Conservation (phyloP, 92 coral and sea anemone species). For the Meandrina meandrites region DNA sequence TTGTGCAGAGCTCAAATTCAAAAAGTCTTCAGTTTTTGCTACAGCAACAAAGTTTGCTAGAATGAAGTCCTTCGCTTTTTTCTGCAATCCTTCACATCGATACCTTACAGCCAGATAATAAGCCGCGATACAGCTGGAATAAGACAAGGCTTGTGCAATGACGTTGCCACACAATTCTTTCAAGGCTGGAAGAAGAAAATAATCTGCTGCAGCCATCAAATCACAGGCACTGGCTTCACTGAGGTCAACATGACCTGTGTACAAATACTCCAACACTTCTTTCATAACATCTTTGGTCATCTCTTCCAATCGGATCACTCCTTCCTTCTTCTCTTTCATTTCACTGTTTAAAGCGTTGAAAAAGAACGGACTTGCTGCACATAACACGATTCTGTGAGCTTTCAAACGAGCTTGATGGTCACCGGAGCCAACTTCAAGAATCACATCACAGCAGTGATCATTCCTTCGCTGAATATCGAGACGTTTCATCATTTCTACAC, state of each 20-base stretch:
- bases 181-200: too few species aligned
- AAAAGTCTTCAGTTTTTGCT: neutral
- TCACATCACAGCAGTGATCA: too few species aligned
- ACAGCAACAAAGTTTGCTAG: conserved; percentile 3
- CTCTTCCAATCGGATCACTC: conserved; percentile 33
- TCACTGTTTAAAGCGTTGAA: conserved; percentile 10
- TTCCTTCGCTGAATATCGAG: neutral
- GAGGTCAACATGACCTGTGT: neutral
- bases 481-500: neutral
- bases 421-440: too few species aligned
- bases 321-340: conserved; percentile 53
- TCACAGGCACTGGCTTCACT: too few species aligned
- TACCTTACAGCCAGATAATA: neutral
- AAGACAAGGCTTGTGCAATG: too few species aligned
- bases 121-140: too few species aligned
- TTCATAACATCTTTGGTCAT: conserved; percentile 37
- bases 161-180: too few species aligned
- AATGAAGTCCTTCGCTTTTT: neutral
- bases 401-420: too few species aligned
- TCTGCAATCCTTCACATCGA: neutral
- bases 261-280: conserved; percentile 39
- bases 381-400: too few species aligned
- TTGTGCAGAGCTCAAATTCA: neutral
- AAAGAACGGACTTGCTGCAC: too few species aligned
- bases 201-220: too few species aligned